A percentile compares a stretch with the other conserved stretches of the same genome.
phyloP scores from a whole-genome alignment of 2,888 invertebrate species.

The Rotaria sp. region DNA sequence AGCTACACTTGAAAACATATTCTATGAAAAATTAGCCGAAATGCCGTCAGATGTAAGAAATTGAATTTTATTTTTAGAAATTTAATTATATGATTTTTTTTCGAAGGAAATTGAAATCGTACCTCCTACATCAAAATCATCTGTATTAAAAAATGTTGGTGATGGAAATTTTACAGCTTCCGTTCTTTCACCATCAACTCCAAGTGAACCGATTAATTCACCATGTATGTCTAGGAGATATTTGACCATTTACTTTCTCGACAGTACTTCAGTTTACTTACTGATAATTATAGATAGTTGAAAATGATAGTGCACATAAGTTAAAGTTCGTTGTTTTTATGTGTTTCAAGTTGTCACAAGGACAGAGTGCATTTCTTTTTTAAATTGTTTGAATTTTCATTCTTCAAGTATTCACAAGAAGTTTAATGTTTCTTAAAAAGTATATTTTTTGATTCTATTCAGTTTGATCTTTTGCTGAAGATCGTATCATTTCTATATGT shows the following conservation, averaged over 20 bases:
- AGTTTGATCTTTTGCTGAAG: too few species aligned
- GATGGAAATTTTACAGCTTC: background rate
- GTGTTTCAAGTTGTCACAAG: too few species aligned
- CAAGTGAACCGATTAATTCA: conserved; percentile 16
- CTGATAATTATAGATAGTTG: too few species aligned
- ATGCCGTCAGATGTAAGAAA: conserved; percentile 82
- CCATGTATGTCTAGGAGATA: background rate
- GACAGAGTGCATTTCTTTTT: too few species aligned
- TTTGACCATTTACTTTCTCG: background rate
- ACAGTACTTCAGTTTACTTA: too few species aligned
- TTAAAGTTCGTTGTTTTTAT: too few species aligned
- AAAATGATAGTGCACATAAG: too few species aligned
- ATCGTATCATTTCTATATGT: too few species aligned
- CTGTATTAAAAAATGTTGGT: background rate
- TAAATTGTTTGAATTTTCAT: too few species aligned
- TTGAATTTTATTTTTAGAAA: background rate
- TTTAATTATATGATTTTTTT: background rate
- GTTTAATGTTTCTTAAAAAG: too few species aligned
- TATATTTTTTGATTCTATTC: too few species aligned
- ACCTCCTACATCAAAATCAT: background rate
- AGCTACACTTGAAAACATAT: conserved; percentile 83
- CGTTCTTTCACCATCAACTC: background rate
- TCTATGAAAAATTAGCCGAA: conserved; percentile 77
- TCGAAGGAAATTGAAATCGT: background rate
- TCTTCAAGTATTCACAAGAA: too few species aligned